Evolutionary conservation across 2,797 vertebrate species (phyloP).

Genomic region (Spinus olivaceus): DNA sequence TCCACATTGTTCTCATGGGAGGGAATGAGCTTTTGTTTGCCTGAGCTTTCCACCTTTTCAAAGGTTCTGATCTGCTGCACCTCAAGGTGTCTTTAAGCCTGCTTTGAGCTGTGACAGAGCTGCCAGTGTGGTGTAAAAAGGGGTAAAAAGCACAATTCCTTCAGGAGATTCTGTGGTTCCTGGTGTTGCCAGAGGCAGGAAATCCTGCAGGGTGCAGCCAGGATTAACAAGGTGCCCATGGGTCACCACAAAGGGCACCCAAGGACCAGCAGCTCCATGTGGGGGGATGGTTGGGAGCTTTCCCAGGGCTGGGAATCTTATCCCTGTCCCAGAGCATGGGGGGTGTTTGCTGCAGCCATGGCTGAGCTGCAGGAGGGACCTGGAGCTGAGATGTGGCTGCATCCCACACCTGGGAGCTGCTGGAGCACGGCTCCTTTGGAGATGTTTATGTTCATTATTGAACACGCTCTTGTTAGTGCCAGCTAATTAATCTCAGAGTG

Average conservation of each 20-base stretch:
- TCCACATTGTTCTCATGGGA: background rate
- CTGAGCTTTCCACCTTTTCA: background rate
- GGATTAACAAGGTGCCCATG: rapidly evolving
- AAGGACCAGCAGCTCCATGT: background rate
- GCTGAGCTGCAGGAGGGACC: background rate
- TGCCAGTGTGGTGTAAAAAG: background rate
- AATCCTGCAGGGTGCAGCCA: background rate
- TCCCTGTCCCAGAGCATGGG: rapidly evolving
- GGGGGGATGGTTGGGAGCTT: background rate
- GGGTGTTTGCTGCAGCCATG: background rate
- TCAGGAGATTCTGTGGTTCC: background rate
- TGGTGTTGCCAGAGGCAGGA: background rate
- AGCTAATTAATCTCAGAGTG: background rate
- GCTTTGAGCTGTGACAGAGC: background rate
- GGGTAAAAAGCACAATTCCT: background rate
- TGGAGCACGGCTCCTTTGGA: rapidly evolving
- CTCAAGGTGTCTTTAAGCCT: background rate
- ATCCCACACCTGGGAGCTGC: background rate
- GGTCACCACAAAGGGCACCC: background rate
- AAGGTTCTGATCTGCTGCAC: background rate
- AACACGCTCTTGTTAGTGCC: background rate
- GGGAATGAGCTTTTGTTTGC: background rate
- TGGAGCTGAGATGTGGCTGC: rapidly evolving
- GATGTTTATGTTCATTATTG: background rate
- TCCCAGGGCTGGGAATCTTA: no score